A percentile compares a stretch with the other conserved stretches of the same genome.
These are phyloP conservation scores for Psittacula echo DNA, from an alignment of 2,797 vertebrate genomes.

Conservation along the genomic window DNA sequence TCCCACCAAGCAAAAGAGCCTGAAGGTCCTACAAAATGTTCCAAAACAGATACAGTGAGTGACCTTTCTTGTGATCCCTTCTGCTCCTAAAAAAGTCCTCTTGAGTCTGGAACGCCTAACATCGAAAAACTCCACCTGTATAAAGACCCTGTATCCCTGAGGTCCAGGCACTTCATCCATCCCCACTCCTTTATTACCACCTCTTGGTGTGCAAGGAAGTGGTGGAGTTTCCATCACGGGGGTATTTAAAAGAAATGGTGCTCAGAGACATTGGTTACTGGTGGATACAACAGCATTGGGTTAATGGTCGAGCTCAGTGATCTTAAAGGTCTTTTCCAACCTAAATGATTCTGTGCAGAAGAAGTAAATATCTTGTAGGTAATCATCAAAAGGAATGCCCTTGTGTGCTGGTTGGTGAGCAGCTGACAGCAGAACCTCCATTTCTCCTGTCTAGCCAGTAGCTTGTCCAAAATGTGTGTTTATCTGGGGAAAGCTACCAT, in stretches of 20 bases:
- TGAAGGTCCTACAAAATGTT: neutral
- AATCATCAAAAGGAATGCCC: neutral
- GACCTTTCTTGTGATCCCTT: neutral
- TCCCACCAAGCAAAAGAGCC: neutral
- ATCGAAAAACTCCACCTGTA: neutral
- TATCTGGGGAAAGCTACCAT: neutral
- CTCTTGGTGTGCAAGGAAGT: neutral
- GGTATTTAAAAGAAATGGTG: neutral
- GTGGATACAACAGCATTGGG: neutral
- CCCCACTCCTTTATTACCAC: neutral
- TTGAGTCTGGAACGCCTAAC: neutral
- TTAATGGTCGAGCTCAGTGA: neutral
- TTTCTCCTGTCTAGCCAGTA: neutral
- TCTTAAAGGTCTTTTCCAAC: neutral
- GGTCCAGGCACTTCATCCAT: neutral
- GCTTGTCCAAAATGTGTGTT: neutral
- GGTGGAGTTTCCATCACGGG: neutral
- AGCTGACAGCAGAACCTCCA: neutral
- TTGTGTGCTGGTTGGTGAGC: neutral
- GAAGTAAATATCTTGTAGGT: neutral
- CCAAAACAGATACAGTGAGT: neutral
- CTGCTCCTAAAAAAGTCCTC: neutral
- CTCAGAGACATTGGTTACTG: neutral
- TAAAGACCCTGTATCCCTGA: neutral
- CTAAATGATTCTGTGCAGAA: neutral